Base-by-base conservation (phyloP, 2,888 invertebrate species). In the Zele albiditarsus region DNA sequence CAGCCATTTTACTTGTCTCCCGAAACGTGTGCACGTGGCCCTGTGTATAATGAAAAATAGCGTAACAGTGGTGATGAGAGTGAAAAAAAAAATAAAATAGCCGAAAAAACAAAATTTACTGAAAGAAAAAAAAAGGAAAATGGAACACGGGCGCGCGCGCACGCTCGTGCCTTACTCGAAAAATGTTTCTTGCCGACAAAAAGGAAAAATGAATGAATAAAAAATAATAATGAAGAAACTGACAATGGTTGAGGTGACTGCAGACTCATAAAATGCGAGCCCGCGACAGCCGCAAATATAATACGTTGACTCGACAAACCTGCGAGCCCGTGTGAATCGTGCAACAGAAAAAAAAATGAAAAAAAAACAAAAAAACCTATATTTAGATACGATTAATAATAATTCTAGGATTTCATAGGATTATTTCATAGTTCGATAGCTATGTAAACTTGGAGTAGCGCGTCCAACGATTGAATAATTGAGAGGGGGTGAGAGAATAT, bases 401-500 rank as follows among this genome's bases (percentile, higher is more conserved):
- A 74, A 69, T 69, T 74, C 62, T 74, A 74, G 63, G 66, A 70
- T 76, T 73, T 67, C 70, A 76, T 79, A 75, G 78, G 75, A 76
- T 78, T 75, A 79, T 79, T 78, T 80, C 78, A 75, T 77, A 78
- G 77, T 77, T 77, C 75, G 76, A 71, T 73, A 78, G 68, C 49
- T 73, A 71, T 69, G 71, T 69, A 66, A 49, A 62, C 73, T 69
- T 42, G 62, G 71, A 71, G 65, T 63, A 71, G 69, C 46, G 73
- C 28, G 42, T 62, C 38, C 25, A 28, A 42, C 31, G 23, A 38
- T 27, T 25, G 49, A 42, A 57, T 27, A 62, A 62, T 46, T 25
- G 73, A 38, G 71, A 20, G 57, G 10, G 60, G 20, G 70, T 27
- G 57, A 60, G 49, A 76, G 63, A 68, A n/a, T 46, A 78, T 77